These are phyloP conservation scores for Dendronephthya gigantea DNA, from an alignment of 64 coral and sea anemone genomes.

Conservation along the genomic window DNA sequence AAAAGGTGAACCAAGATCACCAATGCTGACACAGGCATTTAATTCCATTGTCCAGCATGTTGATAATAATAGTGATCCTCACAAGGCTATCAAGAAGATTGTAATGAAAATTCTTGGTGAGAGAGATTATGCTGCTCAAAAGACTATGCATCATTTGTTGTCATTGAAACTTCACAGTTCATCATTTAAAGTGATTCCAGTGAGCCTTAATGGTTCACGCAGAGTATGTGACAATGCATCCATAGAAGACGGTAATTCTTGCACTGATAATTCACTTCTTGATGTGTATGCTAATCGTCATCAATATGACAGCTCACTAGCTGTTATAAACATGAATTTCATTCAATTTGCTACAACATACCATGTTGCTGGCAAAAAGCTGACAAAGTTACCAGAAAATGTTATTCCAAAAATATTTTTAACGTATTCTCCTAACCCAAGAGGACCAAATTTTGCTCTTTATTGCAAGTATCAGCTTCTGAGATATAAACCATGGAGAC, in stretches of 20 bases:
- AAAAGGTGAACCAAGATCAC: too few species aligned
- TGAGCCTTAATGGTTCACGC: too few species aligned
- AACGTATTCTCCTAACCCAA: too few species aligned
- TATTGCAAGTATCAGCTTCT: too few species aligned
- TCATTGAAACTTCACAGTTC: too few species aligned
- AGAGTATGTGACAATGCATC: constrained; percentile 25
- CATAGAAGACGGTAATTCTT: constrained; percentile 29
- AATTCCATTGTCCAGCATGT: constrained; percentile 4
- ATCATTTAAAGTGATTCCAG: too few species aligned
- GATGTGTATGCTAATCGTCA: constrained; percentile 47
- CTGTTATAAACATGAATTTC: constrained; percentile 30
- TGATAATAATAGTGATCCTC: background rate
- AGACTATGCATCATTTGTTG: too few species aligned
- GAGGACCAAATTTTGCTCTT: too few species aligned
- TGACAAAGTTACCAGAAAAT: constrained; percentile 49
- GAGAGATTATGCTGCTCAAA: too few species aligned
- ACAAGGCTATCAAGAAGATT: background rate
- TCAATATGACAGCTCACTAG: constrained; percentile 30
- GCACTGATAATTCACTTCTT: constrained; percentile 48
- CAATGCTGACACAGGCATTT: background rate
- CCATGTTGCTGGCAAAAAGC: constrained; percentile 36
- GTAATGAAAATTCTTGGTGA: background rate
- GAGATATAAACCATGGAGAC: background rate
- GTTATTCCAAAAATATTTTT: constrained; percentile 41
- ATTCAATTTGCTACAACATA: constrained; percentile 54